These are phyloP conservation scores for Apoderus coryli DNA, from an alignment of 2,888 invertebrate species.

Conservation along the genomic window DNA sequence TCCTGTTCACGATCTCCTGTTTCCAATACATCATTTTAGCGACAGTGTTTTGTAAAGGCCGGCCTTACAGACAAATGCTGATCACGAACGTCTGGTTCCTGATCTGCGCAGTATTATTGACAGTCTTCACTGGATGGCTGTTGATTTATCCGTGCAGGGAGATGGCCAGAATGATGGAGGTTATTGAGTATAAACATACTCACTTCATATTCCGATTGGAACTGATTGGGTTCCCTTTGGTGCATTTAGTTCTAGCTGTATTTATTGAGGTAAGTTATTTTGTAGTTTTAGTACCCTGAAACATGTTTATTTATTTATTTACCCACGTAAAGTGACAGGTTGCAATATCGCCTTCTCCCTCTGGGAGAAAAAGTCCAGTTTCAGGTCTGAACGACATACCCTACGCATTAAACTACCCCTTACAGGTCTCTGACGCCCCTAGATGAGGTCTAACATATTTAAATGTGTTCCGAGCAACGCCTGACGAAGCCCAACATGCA, in stretches of 20 bases:
- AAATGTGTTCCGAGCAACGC: no score
- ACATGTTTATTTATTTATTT: no score
- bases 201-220: constrained; percentile 29
- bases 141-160: constrained; percentile 40
- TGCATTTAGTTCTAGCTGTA: constrained; percentile 42
- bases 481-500: no score
- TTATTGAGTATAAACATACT: constrained; percentile 31
- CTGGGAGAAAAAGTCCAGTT: no score
- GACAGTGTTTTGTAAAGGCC: constrained; percentile 65
- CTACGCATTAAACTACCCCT: no score
- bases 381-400: no score
- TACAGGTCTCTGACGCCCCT: no score
- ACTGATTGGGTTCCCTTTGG: constrained; percentile 41
- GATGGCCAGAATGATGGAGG: constrained; percentile 41
- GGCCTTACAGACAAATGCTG: constrained; percentile 52
- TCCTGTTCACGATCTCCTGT: constrained; percentile 57
- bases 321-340: no score
- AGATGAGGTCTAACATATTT: no score
- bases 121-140: constrained; percentile 40
- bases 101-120: constrained; percentile 38
- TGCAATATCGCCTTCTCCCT: no score
- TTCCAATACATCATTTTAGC: constrained; percentile 71
- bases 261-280: constrained; percentile 47
- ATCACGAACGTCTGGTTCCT: constrained; percentile 51
- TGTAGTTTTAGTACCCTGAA: no score